Percentiles rank a stretch among this genome's conserved stretches.
These are phyloP conservation scores for Rhincodon typus DNA, from an alignment of 2,797 vertebrate species.

Conservation along the genomic window DNA sequence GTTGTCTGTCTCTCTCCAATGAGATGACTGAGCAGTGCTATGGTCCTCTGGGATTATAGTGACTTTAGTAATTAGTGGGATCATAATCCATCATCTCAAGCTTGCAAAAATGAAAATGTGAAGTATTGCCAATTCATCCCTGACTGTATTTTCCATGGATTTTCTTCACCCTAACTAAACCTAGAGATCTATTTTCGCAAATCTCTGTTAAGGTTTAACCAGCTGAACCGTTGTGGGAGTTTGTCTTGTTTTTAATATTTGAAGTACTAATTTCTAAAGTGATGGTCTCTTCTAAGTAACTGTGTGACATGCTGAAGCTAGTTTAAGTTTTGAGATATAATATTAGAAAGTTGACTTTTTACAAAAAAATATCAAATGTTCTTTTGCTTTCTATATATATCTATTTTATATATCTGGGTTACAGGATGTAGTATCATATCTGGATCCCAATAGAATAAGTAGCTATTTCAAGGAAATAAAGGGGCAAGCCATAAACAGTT, in stretches of 20 bases:
- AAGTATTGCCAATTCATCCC: no score
- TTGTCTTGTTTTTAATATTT: not conserved
- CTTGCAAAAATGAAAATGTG: no score
- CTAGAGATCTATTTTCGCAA: not conserved
- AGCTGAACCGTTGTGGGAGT: not conserved
- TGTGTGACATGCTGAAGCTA: not conserved
- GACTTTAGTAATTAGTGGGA: no score
- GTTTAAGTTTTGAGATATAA: not conserved
- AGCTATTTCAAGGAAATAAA: not conserved
- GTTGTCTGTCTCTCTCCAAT: no score
- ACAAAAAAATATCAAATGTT: not conserved
- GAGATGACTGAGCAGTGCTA: no score
- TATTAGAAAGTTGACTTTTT: not conserved
- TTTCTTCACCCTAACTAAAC: not conserved
- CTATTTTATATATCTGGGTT: not conserved
- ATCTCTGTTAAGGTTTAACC: not conserved
- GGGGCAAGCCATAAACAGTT: not conserved
- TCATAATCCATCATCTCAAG: no score
- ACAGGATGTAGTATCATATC: not conserved
- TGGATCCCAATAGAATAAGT: not conserved
- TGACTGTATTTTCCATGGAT: not conserved
- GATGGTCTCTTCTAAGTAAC: not conserved
- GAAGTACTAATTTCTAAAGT: not conserved
- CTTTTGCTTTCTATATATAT: not conserved
- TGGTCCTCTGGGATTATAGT: no score